Evolutionary conservation across 1,140 invertebrate species (phyloP).

Genomic region (Drosophila auraria): DNA sequence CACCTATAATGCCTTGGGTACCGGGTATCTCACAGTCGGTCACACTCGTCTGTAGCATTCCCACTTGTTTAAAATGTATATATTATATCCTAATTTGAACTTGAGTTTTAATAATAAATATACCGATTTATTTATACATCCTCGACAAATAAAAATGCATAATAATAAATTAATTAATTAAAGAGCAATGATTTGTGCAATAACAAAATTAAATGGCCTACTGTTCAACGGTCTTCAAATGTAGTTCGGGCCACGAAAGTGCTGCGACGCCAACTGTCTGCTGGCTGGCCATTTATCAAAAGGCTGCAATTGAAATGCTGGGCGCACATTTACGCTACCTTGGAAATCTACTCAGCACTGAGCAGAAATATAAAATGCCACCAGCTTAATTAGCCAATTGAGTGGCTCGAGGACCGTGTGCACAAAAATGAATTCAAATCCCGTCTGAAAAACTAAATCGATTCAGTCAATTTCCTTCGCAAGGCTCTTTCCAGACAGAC

Average conservation of each 20-base stretch:
- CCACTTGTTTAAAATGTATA: too few species aligned
- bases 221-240: slow-evolving; percentile 56
- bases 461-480: slow-evolving; percentile 27
- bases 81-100: too few species aligned
- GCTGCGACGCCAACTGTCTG: slow-evolving; percentile 45
- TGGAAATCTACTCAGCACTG: slow-evolving; percentile 58
- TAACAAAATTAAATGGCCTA: background rate
- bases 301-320: slow-evolving; percentile 75
- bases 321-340: slow-evolving; percentile 63
- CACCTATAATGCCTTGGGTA: too few species aligned
- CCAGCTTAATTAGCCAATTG: slow-evolving; percentile 61
- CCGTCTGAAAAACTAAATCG: slow-evolving; percentile 69
- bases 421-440: slow-evolving; percentile 67
- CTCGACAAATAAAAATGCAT: background rate
- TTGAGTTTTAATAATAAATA: too few species aligned
- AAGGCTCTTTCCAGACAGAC: background rate
- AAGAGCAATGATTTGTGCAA: too few species aligned
- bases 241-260: slow-evolving; percentile 70
- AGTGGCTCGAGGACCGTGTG: slow-evolving; percentile 22
- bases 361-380: slow-evolving; percentile 35
- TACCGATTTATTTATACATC: too few species aligned
- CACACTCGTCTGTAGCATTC: too few species aligned
- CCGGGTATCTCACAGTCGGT: too few species aligned
- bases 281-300: slow-evolving; percentile 74
- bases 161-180: too few species aligned